These are phyloP conservation scores for Phoxinus dragarum DNA, from an alignment of 2,797 vertebrate genomes.

Conservation along the genomic window DNA sequence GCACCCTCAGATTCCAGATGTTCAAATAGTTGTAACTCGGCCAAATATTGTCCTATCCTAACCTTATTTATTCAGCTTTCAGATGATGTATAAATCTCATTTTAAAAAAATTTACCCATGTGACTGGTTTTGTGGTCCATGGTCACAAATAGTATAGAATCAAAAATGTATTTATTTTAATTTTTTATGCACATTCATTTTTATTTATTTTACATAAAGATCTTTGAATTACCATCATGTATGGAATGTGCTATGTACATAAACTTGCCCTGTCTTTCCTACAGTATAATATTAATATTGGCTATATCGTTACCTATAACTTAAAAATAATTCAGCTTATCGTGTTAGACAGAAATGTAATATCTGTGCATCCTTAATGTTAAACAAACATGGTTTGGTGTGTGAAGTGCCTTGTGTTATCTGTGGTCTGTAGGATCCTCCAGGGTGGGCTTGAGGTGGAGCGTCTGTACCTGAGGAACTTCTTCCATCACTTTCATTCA, in stretches of 20 bases:
- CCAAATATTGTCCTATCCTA: too few species aligned
- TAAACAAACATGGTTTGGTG: neutral
- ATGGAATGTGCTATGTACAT: neutral
- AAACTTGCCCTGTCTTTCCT: too few species aligned
- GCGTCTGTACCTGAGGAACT: slow-evolving; percentile 90
- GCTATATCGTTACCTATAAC: neutral
- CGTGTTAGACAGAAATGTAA: neutral
- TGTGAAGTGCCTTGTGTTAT: slow-evolving; percentile 28
- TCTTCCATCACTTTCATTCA: slow-evolving; percentile 93
- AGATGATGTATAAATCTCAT: too few species aligned
- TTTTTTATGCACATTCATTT: neutral
- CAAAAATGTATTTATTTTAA: neutral
- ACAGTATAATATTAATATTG: neutral
- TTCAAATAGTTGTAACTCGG: too few species aligned
- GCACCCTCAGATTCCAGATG: too few species aligned
- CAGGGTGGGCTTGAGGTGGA: slow-evolving; percentile 93
- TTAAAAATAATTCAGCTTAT: neutral
- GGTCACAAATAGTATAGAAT: too few species aligned
- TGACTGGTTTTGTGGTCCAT: too few species aligned
- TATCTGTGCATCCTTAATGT: neutral
- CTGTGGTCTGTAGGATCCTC: slow-evolving; percentile 81
- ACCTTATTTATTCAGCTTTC: too few species aligned
- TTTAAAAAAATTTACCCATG: too few species aligned
- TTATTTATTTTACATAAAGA: neutral
- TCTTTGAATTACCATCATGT: neutral